Percentiles rank a stretch among this genome's conserved stretches.
Evolutionary conservation across 2,113 vertebrate species (phyloP).

Genomic region (Engystomops pustulosus): DNA sequence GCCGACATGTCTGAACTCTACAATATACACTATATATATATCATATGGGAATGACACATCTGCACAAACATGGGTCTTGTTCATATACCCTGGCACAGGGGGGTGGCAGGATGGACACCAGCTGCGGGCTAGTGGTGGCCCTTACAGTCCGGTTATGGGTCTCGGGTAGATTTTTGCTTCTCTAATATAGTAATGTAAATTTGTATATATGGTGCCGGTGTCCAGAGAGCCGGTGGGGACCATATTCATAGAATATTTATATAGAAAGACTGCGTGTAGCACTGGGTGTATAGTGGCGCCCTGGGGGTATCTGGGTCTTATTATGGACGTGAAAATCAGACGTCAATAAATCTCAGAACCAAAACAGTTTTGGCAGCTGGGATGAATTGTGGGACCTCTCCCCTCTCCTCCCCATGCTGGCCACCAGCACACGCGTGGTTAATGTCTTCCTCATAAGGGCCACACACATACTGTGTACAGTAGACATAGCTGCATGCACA

Average conservation of each 20-base stretch:
- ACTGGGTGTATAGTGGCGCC: neutral
- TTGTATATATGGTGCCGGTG: too few species aligned
- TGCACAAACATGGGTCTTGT: neutral
- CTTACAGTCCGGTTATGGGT: too few species aligned
- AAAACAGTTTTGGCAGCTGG: conserved; percentile 32
- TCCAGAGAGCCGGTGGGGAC: too few species aligned
- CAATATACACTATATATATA: too few species aligned
- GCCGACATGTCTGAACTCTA: neutral
- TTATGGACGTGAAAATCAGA: neutral
- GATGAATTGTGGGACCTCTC: neutral
- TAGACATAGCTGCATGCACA: neutral
- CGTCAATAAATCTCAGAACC: conserved; percentile 22
- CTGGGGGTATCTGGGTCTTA: neutral
- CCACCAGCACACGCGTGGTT: conserved; percentile 9
- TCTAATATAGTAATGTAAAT: too few species aligned
- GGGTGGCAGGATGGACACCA: too few species aligned
- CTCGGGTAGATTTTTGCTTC: too few species aligned
- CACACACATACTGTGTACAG: conserved; percentile 37
- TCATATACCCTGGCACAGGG: neutral
- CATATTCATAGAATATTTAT: too few species aligned
- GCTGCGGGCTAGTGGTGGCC: too few species aligned
- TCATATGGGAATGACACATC: too few species aligned
- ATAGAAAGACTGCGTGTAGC: too few species aligned
- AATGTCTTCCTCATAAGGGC: conserved; percentile 27
- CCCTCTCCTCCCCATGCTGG: neutral